Evolutionary conservation across 2,113 vertebrate genomes (phyloP).

Genomic region (Lampris megalopsis): DNA sequence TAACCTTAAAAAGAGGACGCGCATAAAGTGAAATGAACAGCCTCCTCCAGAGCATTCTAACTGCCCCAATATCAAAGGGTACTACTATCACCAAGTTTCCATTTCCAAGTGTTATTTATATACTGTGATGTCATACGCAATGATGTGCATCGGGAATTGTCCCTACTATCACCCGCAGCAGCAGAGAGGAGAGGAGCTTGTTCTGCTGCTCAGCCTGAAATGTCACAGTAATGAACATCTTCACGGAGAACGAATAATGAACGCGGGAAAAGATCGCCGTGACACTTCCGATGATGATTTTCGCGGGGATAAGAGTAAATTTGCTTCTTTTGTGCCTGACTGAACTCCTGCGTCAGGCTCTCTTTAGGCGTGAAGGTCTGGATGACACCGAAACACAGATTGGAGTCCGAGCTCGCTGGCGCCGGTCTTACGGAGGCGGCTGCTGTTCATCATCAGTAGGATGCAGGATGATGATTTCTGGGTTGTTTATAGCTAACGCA

Average conservation of each 20-base stretch:
- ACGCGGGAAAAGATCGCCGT: background rate
- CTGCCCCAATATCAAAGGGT: conserved; percentile 10
- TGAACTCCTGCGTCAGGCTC: too few species aligned
- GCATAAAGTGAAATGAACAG: background rate
- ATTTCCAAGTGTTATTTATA: background rate
- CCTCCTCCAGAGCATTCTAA: conserved; percentile 14
- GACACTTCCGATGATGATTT: background rate
- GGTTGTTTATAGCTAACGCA: too few species aligned
- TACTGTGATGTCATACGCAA: conserved; percentile 11
- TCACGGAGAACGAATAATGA: background rate
- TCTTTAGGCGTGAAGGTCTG: too few species aligned
- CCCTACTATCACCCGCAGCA: background rate
- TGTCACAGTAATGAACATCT: background rate
- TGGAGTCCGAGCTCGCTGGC: too few species aligned
- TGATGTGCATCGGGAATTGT: background rate
- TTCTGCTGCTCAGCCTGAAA: background rate
- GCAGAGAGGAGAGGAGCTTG: background rate
- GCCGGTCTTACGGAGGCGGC: too few species aligned
- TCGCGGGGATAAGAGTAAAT: background rate
- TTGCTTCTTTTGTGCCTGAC: background rate
- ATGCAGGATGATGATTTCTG: too few species aligned
- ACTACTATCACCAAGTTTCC: conserved; percentile 5
- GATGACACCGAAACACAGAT: too few species aligned
- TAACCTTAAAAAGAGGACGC: too few species aligned
- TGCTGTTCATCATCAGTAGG: too few species aligned